Conservation (phyloP, 2,113 vertebrate species). For the Rousettus leschenaultii region DNA sequence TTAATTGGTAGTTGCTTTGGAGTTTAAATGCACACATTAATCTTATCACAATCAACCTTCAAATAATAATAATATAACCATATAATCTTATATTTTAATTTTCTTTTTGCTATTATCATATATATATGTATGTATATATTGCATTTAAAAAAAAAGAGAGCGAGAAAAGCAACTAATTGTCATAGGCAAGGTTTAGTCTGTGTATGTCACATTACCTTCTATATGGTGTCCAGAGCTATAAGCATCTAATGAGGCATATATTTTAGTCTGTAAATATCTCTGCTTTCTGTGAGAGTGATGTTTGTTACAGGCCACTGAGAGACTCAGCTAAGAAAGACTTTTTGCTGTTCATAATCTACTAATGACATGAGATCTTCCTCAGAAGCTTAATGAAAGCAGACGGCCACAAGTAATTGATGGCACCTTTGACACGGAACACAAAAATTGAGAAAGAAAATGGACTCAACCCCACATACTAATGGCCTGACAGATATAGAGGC, state of each 20-base stretch:
- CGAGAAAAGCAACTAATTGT: conserved; percentile 55
- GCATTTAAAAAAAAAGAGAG: conserved; percentile 41
- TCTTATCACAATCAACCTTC: background rate
- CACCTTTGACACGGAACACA: conserved; percentile 65
- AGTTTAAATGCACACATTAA: background rate
- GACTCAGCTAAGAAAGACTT: conserved; percentile 64
- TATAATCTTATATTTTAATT: background rate
- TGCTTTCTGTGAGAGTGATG: conserved; percentile 27
- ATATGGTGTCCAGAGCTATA: background rate
- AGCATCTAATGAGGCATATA: conserved; percentile 5
- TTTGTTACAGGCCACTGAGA: conserved; percentile 44
- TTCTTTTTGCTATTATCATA: background rate
- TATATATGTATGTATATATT: no score
- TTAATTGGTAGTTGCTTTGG: background rate
- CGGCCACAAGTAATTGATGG: conserved; percentile 73
- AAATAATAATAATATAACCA: background rate
- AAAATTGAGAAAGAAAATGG: conserved; percentile 45
- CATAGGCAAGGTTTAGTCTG: conserved; percentile 1
- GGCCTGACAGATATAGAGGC: background rate
- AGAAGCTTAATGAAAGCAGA: conserved; percentile 63
- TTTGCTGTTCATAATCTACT: conserved; percentile 57
- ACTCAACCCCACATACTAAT: background rate
- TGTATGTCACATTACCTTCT: conserved; percentile 25
- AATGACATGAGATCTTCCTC: conserved; percentile 48
- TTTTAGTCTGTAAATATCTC: conserved; percentile 59